A percentile compares a stretch with the other conserved stretches of the same genome.
These are phyloP conservation scores for Polypedilum pembai DNA, from an alignment of 1,140 invertebrate genomes.

Conservation along the genomic window DNA sequence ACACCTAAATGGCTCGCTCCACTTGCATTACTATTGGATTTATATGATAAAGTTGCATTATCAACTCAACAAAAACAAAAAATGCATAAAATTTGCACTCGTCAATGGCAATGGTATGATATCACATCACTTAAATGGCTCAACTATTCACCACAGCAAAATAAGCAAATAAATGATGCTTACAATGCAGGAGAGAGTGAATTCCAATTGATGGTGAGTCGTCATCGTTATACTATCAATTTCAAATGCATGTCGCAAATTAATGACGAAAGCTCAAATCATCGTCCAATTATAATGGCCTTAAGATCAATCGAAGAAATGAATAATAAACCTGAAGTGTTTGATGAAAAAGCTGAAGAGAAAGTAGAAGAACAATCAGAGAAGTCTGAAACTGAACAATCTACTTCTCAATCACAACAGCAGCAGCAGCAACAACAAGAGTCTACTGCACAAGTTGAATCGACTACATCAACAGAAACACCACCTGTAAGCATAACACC, in stretches of 20 bases:
- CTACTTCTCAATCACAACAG: neutral
- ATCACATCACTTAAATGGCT: conserved; percentile 74
- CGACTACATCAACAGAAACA: conserved; percentile 31
- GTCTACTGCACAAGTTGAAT: conserved; percentile 6
- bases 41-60: conserved; percentile 71
- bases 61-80: conserved; percentile 61
- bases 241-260: conserved; percentile 79
- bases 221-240: conserved; percentile 70
- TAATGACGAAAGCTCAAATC: conserved; percentile 73
- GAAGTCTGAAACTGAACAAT: conserved; percentile 33
- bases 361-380: neutral
- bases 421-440: conserved; percentile 21
- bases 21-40: conserved; percentile 67
- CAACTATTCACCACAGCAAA: conserved; percentile 64
- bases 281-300: conserved; percentile 72
- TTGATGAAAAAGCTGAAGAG: conserved; percentile 24
- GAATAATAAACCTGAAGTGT: neutral
- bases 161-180: conserved; percentile 75
- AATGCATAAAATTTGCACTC: conserved; percentile 59
- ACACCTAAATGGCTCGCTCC: conserved; percentile 76
- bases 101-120: conserved; percentile 83
- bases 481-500: conserved; percentile 19
- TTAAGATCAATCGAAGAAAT: conserved; percentile 43
- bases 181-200: conserved; percentile 69
- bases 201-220: conserved; percentile 63